These are phyloP conservation scores for Selene dorsalis DNA, from an alignment of 2,797 vertebrate genomes.

Conservation along the genomic window DNA sequence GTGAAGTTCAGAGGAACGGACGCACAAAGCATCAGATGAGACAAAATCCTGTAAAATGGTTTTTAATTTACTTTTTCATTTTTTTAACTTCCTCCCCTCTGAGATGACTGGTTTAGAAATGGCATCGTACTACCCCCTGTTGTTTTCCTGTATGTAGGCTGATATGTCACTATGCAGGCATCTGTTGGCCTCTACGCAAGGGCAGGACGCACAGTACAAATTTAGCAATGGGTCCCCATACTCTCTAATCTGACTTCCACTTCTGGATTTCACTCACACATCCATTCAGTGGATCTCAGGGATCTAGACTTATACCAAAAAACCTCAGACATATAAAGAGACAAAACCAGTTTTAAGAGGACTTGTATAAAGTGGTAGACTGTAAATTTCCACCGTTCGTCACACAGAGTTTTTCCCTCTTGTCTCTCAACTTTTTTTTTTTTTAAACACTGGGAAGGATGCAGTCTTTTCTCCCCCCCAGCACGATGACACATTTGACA, in stretches of 20 bases:
- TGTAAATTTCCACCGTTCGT: constrained; percentile 53
- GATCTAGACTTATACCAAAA: constrained; percentile 63
- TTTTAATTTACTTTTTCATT: constrained; percentile 80
- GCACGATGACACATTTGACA: constrained; percentile 62
- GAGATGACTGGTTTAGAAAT: constrained; percentile 83
- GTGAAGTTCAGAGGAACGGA: background rate
- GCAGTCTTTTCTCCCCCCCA: constrained; percentile 30
- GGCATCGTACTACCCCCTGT: constrained; percentile 50
- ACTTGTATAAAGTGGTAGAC: constrained; percentile 57
- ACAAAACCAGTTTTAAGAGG: constrained; percentile 58
- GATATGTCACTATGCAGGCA: constrained; percentile 80
- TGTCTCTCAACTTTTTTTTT: constrained; percentile 22
- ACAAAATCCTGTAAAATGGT: constrained; percentile 84
- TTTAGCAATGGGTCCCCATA: constrained; percentile 58
- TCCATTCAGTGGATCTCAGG: constrained; percentile 35
- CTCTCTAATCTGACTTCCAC: constrained; percentile 27
- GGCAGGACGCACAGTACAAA: constrained; percentile 72
- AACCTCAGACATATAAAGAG: constrained; percentile 57
- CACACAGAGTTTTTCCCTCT: constrained; percentile 12
- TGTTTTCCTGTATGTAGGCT: constrained; percentile 69
- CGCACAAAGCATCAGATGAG: constrained; percentile 58
- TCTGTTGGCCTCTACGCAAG: constrained; percentile 69
- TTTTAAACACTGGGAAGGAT: constrained; percentile 36
- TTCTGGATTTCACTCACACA: constrained; percentile 31
- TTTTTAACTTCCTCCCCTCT: constrained; percentile 67